phyloP scores from a whole-genome alignment of 2,113 vertebrate genomes.

The Campylomormyrus numenius region DNA sequence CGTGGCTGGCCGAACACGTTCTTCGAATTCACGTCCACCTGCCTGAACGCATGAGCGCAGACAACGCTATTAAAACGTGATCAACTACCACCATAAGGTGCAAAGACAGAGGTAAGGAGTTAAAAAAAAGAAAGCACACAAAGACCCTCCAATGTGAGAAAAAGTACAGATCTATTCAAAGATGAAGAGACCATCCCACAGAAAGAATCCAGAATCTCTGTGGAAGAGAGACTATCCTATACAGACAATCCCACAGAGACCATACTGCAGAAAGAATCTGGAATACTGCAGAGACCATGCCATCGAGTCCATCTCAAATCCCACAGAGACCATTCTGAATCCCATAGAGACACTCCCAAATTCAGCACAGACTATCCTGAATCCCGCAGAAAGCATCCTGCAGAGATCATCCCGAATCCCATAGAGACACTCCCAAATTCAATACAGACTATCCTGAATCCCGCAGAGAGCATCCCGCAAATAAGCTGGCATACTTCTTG shows the following conservation, averaged over 20 bases:
- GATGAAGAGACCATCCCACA: neutral
- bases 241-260: neutral
- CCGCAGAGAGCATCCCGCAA: neutral
- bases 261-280: neutral
- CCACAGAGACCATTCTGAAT: neutral
- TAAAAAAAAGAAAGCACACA: neutral
- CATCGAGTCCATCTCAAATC: neutral
- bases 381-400: too few relatives aligned
- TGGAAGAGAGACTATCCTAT: neutral
- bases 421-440: too few relatives aligned
- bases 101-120: neutral
- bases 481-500: constrained; percentile 51
- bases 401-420: too few relatives aligned
- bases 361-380: too few relatives aligned
- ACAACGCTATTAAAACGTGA: neutral
- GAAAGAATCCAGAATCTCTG: neutral
- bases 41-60: constrained; percentile 51
- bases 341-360: too few relatives aligned
- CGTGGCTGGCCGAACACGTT: constrained; percentile 87
- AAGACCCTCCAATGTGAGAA: neutral
- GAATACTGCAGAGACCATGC: neutral
- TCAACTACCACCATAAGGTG: neutral
- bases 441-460: neutral
- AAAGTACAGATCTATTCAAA: neutral
- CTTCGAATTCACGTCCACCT: constrained; percentile 72